phyloP scores from a whole-genome alignment of 2,888 invertebrate genomes.

The Microchrysa polita region DNA sequence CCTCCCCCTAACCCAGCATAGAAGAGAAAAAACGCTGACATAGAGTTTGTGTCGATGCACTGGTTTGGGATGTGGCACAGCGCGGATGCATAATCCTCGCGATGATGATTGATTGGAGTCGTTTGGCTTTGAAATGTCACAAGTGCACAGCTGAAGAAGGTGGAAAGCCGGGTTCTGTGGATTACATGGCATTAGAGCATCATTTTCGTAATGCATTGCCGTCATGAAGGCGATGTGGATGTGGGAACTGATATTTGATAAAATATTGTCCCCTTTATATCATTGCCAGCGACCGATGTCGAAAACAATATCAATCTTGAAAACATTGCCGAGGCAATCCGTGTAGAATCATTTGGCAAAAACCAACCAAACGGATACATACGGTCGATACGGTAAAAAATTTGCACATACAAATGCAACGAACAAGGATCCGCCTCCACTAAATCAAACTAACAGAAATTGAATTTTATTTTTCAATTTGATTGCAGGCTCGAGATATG shows the following conservation, averaged over 20 bases:
- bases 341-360: too few relatives aligned
- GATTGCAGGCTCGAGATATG: conserved; percentile 47
- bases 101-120: conserved; percentile 35
- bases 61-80: background rate
- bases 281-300: too few relatives aligned
- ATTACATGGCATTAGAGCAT: too few relatives aligned
- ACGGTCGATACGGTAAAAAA: too few relatives aligned
- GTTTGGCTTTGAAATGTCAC: conserved; percentile 23
- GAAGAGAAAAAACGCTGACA: background rate
- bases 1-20: background rate
- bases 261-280: too few relatives aligned
- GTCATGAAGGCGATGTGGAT: too few relatives aligned
- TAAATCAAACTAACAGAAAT: conserved; percentile 33
- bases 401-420: background rate
- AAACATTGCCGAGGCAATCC: too few relatives aligned
- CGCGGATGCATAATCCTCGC: background rate
- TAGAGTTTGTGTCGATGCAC: background rate
- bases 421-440: conserved; percentile 3
- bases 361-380: too few relatives aligned
- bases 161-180: too few relatives aligned
- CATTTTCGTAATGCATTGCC: too few relatives aligned
- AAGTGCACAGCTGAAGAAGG: conserved; percentile 3
- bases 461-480: conserved; percentile 46
- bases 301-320: too few relatives aligned
- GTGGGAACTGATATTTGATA: too few relatives aligned